Conservation (phyloP, 2,888 invertebrate genomes). For the Acrobasis repandana region DNA sequence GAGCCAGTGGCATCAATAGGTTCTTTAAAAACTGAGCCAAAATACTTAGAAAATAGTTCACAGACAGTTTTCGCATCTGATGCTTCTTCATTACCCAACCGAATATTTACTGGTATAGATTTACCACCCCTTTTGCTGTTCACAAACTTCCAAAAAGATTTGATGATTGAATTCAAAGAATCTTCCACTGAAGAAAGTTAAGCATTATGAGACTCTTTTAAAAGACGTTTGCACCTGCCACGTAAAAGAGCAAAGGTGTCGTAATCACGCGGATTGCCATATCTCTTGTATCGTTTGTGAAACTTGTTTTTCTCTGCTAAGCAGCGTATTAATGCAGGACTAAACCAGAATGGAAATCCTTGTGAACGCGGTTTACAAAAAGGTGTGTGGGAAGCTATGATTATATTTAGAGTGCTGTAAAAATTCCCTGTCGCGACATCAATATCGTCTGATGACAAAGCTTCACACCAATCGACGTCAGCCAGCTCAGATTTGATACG, state of each 20-base stretch:
- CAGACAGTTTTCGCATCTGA: constrained; percentile 20
- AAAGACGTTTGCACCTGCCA: constrained; percentile 23
- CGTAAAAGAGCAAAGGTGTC: constrained; percentile 27
- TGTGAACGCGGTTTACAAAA: not conserved
- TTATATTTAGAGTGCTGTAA: not conserved
- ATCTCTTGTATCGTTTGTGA: constrained; percentile 27
- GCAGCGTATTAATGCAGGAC: constrained; percentile 19
- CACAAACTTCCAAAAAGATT: constrained; percentile 26
- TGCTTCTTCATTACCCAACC: not conserved
- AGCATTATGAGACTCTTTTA: constrained; percentile 17
- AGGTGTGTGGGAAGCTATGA: constrained; percentile 23
- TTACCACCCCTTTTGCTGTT: constrained; percentile 15
- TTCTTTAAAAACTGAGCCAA: constrained; percentile 24
- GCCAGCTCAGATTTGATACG: constrained; percentile 6
- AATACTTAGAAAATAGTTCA: constrained; percentile 27
- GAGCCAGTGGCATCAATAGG: too few species aligned
- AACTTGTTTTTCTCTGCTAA: constrained; percentile 27
- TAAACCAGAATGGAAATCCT: constrained; percentile 26
- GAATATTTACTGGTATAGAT: constrained; percentile 20
- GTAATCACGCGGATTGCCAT: constrained; percentile 27
- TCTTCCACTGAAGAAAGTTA: constrained; percentile 22
- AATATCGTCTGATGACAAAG: constrained; percentile 16
- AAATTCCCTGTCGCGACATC: constrained; percentile 7
- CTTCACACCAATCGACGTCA: constrained; percentile 8
- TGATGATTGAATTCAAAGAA: constrained; percentile 14